Percentiles rank a stretch among this genome's conserved stretches.
Conservation (phyloP, 2,797 vertebrate species). For the Ptychobarbus kaznakovi region DNA sequence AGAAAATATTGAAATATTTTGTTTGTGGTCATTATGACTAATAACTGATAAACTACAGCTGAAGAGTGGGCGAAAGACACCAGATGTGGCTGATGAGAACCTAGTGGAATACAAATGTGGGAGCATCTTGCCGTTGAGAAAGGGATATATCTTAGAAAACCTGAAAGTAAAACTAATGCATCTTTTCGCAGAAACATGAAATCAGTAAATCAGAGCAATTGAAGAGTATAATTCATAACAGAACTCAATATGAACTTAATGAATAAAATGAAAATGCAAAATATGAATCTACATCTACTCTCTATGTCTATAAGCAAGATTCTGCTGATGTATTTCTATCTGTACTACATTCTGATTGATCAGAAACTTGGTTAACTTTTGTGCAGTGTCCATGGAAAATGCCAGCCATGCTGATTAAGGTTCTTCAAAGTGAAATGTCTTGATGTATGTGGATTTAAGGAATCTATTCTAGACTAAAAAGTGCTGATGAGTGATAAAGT, state of each 20-base stretch:
- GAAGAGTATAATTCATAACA: not conserved
- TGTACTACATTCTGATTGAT: not conserved
- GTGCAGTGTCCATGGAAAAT: not conserved
- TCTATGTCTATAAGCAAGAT: not conserved
- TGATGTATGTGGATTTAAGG: not conserved
- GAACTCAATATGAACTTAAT: not conserved
- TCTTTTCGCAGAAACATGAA: not conserved
- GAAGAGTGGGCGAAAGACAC: conserved; percentile 12
- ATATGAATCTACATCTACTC: not conserved
- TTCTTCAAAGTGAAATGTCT: not conserved
- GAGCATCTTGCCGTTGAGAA: not conserved
- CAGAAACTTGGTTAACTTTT: not conserved
- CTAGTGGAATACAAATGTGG: not conserved
- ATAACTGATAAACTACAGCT: conserved; percentile 29
- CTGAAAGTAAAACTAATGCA: not conserved
- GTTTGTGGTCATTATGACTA: conserved; percentile 32
- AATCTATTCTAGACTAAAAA: not conserved
- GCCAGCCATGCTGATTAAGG: not conserved
- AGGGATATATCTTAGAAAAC: not conserved
- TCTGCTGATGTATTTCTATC: not conserved
- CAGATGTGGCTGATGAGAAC: conserved; percentile 21
- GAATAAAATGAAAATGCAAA: not conserved
- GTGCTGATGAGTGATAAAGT: not conserved
- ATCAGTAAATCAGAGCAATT: not conserved
- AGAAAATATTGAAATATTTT: conserved; percentile 27